Evolutionary conservation across 2,797 vertebrate genomes (phyloP).

Genomic region (Hydrolagus colliei): DNA sequence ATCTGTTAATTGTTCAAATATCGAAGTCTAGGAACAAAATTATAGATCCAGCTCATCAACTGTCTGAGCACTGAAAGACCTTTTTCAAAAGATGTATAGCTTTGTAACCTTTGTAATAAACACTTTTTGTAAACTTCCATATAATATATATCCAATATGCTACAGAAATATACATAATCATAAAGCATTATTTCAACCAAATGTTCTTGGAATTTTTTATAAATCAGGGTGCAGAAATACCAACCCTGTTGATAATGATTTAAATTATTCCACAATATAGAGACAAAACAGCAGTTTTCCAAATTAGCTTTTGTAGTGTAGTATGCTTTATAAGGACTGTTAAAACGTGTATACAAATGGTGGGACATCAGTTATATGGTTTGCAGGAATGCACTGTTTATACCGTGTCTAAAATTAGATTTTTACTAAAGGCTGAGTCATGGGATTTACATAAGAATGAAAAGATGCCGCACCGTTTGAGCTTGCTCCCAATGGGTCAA

Average conservation of each 20-base stretch:
- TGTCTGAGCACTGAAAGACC: too few relatives aligned
- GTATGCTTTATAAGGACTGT: background rate
- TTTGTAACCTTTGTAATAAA: too few relatives aligned
- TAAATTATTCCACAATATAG: background rate
- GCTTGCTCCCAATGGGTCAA: background rate
- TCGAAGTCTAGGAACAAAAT: too few relatives aligned
- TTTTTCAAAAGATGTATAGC: too few relatives aligned
- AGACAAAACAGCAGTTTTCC: slow-evolving; percentile 14
- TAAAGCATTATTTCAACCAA: too few relatives aligned
- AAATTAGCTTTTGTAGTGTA: slow-evolving; percentile 7
- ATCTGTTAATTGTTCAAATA: slow-evolving; percentile 29
- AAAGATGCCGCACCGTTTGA: background rate
- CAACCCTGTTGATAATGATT: background rate
- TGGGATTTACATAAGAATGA: slow-evolving; percentile 12
- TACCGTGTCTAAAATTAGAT: background rate
- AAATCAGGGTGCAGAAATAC: background rate
- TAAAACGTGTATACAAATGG: slow-evolving; percentile 8
- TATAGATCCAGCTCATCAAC: too few relatives aligned
- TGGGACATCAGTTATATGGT: background rate
- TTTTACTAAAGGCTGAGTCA: background rate
- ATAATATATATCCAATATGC: too few relatives aligned
- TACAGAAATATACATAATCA: too few relatives aligned
- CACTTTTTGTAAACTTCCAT: too few relatives aligned
- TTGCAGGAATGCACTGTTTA: slow-evolving; percentile 6
- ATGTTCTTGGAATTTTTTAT: too few relatives aligned